Evolutionary conservation across 2,888 invertebrate species (phyloP).

Genomic region (Oxyscelio sp.): DNA sequence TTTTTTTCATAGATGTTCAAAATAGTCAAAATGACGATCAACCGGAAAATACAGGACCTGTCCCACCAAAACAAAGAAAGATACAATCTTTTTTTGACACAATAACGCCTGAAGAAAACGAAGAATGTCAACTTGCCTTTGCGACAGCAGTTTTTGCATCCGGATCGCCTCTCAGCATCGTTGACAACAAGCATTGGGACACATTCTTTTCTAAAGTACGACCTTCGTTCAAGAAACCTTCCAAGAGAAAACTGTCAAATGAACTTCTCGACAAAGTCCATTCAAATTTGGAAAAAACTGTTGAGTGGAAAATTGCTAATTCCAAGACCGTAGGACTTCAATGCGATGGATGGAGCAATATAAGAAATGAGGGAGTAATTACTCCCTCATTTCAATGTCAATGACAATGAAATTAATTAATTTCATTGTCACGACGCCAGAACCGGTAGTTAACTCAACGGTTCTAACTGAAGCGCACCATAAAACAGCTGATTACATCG

Average conservation of each 20-base stretch:
- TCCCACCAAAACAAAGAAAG: slow-evolving; percentile 24
- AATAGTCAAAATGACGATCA: slow-evolving; percentile 4
- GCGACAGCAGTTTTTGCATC: slow-evolving; percentile 75
- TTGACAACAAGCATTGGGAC: slow-evolving; percentile 74
- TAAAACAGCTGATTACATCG: slow-evolving; percentile 77
- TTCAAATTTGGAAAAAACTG: slow-evolving; percentile 65
- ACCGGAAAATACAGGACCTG: not conserved
- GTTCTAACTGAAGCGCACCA: slow-evolving; percentile 73
- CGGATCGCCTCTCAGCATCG: slow-evolving; percentile 69
- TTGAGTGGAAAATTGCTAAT: slow-evolving; percentile 69
- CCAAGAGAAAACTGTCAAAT: slow-evolving; percentile 63
- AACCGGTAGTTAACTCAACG: slow-evolving; percentile 77
- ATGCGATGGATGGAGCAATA: slow-evolving; percentile 67
- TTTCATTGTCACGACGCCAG: slow-evolving; percentile 79
- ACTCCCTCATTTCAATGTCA: too few species aligned
- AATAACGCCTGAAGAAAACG: slow-evolving; percentile 72
- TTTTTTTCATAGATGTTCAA: slow-evolving; percentile 13
- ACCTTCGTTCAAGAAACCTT: slow-evolving; percentile 74
- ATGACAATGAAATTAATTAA: too few species aligned
- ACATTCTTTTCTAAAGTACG: slow-evolving; percentile 65
- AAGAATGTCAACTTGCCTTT: slow-evolving; percentile 69
- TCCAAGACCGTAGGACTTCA: slow-evolving; percentile 72
- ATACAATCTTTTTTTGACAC: slow-evolving; percentile 56
- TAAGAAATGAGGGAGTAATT: slow-evolving; percentile 77
- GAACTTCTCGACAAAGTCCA: slow-evolving; percentile 65